Conservation (phyloP, 2,797 vertebrate species). For the Garrulus glandarius region DNA sequence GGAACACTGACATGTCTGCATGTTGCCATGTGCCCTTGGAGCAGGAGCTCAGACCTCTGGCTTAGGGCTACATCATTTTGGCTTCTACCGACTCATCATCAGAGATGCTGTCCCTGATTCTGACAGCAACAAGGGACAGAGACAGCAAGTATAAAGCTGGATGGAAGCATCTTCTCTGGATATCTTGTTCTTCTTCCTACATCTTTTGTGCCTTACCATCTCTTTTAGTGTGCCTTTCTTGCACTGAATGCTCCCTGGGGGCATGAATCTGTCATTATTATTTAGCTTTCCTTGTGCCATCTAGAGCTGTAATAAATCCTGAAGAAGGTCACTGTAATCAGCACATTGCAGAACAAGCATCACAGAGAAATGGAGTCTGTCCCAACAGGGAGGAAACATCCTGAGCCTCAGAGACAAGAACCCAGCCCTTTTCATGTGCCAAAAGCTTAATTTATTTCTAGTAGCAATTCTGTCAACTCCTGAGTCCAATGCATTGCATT, state of each 20-base stretch:
- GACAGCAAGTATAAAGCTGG: neutral
- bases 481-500: neutral
- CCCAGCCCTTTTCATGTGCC: neutral
- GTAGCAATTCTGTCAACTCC: neutral
- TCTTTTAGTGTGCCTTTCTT: neutral
- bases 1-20: neutral
- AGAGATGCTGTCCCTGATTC: neutral
- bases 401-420: neutral
- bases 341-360: neutral
- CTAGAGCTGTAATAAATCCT: neutral
- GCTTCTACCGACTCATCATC: neutral
- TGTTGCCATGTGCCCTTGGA: slow-evolving; percentile 20
- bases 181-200: neutral
- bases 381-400: neutral
- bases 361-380: neutral
- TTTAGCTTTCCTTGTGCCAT: neutral
- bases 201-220: neutral
- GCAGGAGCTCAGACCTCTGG: slow-evolving; percentile 27
- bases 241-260: neutral
- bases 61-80: neutral
- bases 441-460: neutral
- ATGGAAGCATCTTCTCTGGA: neutral
- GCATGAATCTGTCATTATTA: neutral
- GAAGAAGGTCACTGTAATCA: neutral
- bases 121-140: neutral